phyloP scores from a whole-genome alignment of 2,888 invertebrate genomes.

The Elegia similella region DNA sequence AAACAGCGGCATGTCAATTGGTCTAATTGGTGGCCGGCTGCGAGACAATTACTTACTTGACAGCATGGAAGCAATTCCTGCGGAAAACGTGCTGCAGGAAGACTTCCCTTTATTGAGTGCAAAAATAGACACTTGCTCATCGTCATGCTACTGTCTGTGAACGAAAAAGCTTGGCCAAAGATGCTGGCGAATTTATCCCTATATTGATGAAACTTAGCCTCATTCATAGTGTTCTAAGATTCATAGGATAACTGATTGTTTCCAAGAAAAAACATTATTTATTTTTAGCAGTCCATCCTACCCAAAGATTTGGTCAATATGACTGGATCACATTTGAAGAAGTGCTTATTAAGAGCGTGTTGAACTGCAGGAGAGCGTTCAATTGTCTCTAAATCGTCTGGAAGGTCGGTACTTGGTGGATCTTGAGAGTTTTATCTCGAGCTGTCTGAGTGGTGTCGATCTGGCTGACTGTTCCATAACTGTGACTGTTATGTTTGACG shows the following conservation, averaged over 20 bases:
- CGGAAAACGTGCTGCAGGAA: constrained; percentile 76
- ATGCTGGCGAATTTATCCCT: too few species aligned
- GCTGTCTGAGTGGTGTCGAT: not conserved
- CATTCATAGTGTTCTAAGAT: too few species aligned
- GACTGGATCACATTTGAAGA: not conserved
- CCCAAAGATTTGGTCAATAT: not conserved
- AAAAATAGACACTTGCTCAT: constrained; percentile 45
- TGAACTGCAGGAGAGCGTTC: constrained; percentile 12
- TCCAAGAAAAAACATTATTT: too few species aligned
- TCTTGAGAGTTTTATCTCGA: constrained; percentile 1
- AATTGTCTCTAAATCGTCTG: constrained; percentile 14
- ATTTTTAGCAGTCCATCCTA: not conserved
- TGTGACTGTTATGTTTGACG: not conserved
- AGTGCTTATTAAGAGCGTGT: constrained; percentile 6
- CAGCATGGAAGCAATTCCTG: constrained; percentile 79
- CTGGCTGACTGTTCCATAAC: not conserved
- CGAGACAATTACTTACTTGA: constrained; percentile 78
- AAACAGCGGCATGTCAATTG: constrained; percentile 78
- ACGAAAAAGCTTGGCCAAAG: not conserved
- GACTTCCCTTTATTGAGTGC: constrained; percentile 75
- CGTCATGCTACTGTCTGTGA: not conserved
- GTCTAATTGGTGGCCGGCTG: constrained; percentile 75
- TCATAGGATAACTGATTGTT: too few species aligned
- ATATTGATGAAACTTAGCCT: too few species aligned
- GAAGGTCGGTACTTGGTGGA: constrained; percentile 6